Conservation (phyloP, 2,113 vertebrate species). For the Urocolius indicus region DNA sequence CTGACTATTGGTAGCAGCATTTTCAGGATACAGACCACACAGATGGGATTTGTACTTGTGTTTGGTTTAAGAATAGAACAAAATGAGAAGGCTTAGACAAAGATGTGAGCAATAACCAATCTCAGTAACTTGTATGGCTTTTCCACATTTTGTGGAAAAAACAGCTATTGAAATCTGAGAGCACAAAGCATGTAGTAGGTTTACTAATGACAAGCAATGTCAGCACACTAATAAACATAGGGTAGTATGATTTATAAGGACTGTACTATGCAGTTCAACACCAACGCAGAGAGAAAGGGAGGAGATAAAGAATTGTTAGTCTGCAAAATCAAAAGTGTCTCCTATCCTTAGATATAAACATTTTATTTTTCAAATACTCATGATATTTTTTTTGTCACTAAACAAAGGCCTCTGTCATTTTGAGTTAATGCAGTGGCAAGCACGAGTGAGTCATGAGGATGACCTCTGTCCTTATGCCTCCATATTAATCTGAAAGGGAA, state of each 20-base stretch:
- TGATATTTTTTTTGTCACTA: slow-evolving; percentile 43
- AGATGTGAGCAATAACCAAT: slow-evolving; percentile 32
- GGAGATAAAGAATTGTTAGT: slow-evolving; percentile 13
- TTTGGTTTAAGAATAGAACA: slow-evolving; percentile 48
- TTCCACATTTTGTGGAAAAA: slow-evolving; percentile 71
- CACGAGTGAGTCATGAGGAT: slow-evolving; percentile 40
- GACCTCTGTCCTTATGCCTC: slow-evolving; percentile 64
- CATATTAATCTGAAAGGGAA: slow-evolving; percentile 64
- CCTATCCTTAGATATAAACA: slow-evolving; percentile 45
- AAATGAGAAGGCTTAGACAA: slow-evolving; percentile 29
- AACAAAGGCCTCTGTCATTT: slow-evolving; percentile 65
- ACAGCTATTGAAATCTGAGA: slow-evolving; percentile 68
- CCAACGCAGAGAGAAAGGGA: background rate
- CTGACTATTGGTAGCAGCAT: background rate
- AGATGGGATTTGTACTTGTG: background rate
- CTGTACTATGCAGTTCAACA: slow-evolving; percentile 50
- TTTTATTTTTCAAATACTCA: slow-evolving; percentile 54
- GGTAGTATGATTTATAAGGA: slow-evolving; percentile 75
- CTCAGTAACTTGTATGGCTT: slow-evolving; percentile 17
- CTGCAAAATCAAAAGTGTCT: slow-evolving; percentile 59
- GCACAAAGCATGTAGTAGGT: slow-evolving; percentile 50
- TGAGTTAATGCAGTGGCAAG: slow-evolving; percentile 30
- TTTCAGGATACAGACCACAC: slow-evolving; percentile 37
- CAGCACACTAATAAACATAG: slow-evolving; percentile 74
- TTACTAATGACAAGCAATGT: slow-evolving; percentile 69